These are phyloP conservation scores for Globodera rostochiensis DNA, from an alignment of 1,140 invertebrate species.

Conservation along the genomic window DNA sequence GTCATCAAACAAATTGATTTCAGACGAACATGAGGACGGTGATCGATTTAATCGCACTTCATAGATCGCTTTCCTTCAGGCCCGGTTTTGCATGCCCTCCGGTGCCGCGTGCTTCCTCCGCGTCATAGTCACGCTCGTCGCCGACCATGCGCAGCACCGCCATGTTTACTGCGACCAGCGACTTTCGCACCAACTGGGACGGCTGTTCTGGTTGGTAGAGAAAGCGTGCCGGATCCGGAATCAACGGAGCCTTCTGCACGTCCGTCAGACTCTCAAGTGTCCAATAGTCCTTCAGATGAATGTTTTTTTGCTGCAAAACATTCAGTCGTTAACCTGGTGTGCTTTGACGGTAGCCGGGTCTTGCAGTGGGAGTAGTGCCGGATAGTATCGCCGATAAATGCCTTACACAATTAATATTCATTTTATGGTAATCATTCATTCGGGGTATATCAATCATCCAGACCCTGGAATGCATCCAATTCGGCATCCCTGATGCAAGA, in stretches of 20 bases:
- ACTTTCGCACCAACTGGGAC: conserved; percentile 37
- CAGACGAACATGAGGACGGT: no score
- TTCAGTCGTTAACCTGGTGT: conserved; percentile 13
- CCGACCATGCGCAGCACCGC: conserved; percentile 44
- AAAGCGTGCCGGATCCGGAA: conserved; percentile 43
- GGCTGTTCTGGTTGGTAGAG: conserved; percentile 30
- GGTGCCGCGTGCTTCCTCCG: conserved; percentile 15
- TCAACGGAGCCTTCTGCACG: conserved; percentile 28
- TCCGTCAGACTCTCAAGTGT: conserved; percentile 45
- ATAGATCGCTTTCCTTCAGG: conserved; percentile 4
- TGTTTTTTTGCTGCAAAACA: not conserved
- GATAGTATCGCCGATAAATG: conserved; percentile 53
- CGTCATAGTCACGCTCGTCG: conserved; percentile 48
- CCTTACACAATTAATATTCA: conserved; percentile 28
- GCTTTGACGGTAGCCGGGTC: conserved; percentile 42
- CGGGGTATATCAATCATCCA: not conserved
- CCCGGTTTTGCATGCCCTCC: not conserved
- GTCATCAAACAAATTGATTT: no score
- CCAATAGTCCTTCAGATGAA: conserved; percentile 44
- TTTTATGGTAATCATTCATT: not conserved
- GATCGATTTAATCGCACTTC: not conserved
- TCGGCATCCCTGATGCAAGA: conserved; percentile 42
- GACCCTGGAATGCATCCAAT: conserved; percentile 52
- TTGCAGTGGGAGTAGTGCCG: conserved; percentile 45
- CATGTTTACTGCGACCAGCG: conserved; percentile 52